These are phyloP conservation scores for Rafetus swinhoei DNA, from an alignment of 2,113 vertebrate genomes.

Conservation along the genomic window DNA sequence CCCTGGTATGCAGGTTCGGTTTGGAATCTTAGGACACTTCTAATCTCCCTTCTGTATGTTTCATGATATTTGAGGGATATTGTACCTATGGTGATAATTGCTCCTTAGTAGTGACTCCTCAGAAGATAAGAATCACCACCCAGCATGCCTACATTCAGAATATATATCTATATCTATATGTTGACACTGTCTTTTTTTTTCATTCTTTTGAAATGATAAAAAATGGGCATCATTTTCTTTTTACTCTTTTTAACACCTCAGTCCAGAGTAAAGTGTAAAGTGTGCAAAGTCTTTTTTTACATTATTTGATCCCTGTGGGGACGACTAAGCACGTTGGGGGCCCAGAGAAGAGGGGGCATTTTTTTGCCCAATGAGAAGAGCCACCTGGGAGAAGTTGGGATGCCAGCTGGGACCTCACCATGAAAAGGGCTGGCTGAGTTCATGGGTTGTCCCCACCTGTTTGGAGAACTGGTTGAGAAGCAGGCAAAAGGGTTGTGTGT, in stretches of 20 bases:
- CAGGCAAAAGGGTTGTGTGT: background rate
- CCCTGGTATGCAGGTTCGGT: background rate
- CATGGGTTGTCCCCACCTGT: background rate
- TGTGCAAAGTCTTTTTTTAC: background rate
- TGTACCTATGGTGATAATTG: rapidly evolving
- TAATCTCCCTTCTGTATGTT: background rate
- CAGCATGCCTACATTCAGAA: background rate
- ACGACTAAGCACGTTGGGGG: background rate
- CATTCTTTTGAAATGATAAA: background rate
- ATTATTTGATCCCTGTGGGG: background rate
- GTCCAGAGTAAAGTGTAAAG: background rate
- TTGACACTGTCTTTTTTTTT: too few species aligned
- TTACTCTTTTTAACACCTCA: background rate
- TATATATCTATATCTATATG: background rate
- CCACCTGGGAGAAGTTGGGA: background rate
- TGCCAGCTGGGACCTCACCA: background rate
- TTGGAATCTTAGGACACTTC: background rate
- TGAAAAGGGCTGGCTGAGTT: background rate
- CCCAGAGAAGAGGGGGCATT: background rate
- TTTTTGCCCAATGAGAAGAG: background rate
- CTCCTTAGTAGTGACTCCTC: background rate
- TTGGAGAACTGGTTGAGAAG: background rate
- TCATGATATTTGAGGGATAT: background rate
- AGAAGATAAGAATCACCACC: background rate
- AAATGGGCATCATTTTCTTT: background rate